Conservation (phyloP, 2,888 invertebrate species). For the Lithophane semibrunnea region DNA sequence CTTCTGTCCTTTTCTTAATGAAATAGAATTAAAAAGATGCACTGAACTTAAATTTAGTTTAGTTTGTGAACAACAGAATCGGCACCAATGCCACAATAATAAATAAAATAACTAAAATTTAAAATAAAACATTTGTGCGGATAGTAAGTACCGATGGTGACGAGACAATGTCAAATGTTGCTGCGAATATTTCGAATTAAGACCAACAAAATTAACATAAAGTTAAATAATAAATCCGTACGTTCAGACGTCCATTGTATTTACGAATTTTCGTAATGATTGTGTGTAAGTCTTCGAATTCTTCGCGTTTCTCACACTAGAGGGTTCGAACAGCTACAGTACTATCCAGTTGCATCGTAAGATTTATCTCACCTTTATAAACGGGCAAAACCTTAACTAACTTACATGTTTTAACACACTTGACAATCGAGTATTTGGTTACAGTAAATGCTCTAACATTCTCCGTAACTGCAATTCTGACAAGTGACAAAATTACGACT, state of each 20-base stretch:
- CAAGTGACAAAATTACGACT: slow-evolving; percentile 35
- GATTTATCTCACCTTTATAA: slow-evolving; percentile 7
- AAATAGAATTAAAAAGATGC: no score
- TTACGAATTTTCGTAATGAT: background rate
- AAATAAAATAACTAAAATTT: slow-evolving; percentile 78
- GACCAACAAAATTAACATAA: slow-evolving; percentile 44
- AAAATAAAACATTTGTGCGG: slow-evolving; percentile 84
- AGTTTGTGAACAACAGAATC: no score
- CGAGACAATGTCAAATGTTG: slow-evolving; percentile 51
- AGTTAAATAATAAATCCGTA: slow-evolving; percentile 31
- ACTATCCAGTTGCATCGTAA: slow-evolving; percentile 28
- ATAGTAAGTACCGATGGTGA: slow-evolving; percentile 83
- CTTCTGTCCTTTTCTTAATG: no score
- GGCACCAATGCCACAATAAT: slow-evolving; percentile 83
- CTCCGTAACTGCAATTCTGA: slow-evolving; percentile 13
- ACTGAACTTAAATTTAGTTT: no score
- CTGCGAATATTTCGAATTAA: slow-evolving; percentile 55
- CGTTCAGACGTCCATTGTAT: slow-evolving; percentile 35
- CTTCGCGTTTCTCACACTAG: slow-evolving; percentile 13
- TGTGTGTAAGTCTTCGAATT: background rate
- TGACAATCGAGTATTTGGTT: slow-evolving; percentile 12
- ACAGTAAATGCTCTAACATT: slow-evolving; percentile 16
- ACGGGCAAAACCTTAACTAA: slow-evolving; percentile 30
- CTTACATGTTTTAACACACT: slow-evolving; percentile 16
- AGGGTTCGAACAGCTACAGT: slow-evolving; percentile 23